Evolutionary conservation across 2,113 vertebrate genomes (phyloP).

Genomic region (Peromyscus californicus): DNA sequence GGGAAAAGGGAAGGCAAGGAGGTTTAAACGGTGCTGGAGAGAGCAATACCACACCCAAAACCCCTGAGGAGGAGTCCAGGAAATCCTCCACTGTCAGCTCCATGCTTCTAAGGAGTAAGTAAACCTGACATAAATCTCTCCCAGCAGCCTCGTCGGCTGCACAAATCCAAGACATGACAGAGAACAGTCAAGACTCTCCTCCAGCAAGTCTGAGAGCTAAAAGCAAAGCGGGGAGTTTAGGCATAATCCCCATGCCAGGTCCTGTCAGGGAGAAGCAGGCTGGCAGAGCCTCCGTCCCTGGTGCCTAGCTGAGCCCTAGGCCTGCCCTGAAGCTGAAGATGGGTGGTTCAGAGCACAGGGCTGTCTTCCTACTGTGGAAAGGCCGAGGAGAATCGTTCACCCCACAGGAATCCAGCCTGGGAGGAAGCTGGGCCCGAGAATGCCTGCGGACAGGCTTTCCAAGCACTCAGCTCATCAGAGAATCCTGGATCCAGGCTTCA

Average conservation of each 20-base stretch:
- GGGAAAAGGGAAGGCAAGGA: neutral
- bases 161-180: conserved; percentile 54
- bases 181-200: neutral
- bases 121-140: neutral
- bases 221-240: conserved; percentile 6
- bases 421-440: neutral
- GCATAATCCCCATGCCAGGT: neutral
- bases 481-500: neutral
- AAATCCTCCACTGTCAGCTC: neutral
- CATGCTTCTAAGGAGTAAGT: neutral
- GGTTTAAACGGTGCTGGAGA: neutral
- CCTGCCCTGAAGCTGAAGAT: neutral
- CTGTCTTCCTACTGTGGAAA: neutral
- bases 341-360: neutral
- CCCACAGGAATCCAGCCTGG: neutral
- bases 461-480: neutral
- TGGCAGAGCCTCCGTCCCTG: neutral
- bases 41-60: neutral
- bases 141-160: neutral
- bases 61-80: neutral
- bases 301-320: neutral
- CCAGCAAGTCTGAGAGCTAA: neutral
- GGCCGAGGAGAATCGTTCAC: too few relatives aligned
- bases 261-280: neutral
- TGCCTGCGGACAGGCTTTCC: neutral